A percentile compares a stretch with the other conserved stretches of the same genome.
Conservation (phyloP, 2,888 invertebrate genomes). For the Quadroppia sp. region DNA sequence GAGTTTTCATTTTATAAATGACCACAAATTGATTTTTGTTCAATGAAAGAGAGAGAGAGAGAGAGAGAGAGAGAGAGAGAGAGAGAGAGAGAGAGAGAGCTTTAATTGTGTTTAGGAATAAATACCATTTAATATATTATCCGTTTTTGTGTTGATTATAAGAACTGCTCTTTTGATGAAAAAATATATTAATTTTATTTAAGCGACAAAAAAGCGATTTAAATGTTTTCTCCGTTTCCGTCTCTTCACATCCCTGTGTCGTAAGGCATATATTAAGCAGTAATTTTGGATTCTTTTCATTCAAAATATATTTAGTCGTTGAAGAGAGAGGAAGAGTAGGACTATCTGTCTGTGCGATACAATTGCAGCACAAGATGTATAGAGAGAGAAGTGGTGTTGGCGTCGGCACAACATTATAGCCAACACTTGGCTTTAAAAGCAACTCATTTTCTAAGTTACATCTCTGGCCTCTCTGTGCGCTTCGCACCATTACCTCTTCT, state of each 20-base stretch:
- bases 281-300: conserved; percentile 1
- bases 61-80: too few species aligned
- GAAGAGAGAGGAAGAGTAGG: background rate
- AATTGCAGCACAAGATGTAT: background rate
- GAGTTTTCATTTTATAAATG: too few species aligned
- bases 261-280: background rate
- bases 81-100: too few species aligned
- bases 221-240: conserved; percentile 20
- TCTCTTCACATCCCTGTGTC: background rate
- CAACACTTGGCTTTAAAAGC: conserved; percentile 19
- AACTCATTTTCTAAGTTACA: conserved; percentile 8
- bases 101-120: background rate
- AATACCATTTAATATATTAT: background rate
- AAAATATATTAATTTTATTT: conserved; percentile 23
- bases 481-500: conserved; percentile 28
- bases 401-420: conserved; percentile 28
- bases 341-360: background rate
- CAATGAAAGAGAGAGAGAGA: too few species aligned
- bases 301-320: conserved; percentile 9
- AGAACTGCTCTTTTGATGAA: background rate
- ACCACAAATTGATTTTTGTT: too few species aligned
- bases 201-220: conserved; percentile 19
- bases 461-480: background rate
- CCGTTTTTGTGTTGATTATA: background rate
- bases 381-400: conserved; percentile 26